These are phyloP conservation scores for Antheraea mylitta DNA, from an alignment of 1,140 invertebrate genomes.

Conservation along the genomic window DNA sequence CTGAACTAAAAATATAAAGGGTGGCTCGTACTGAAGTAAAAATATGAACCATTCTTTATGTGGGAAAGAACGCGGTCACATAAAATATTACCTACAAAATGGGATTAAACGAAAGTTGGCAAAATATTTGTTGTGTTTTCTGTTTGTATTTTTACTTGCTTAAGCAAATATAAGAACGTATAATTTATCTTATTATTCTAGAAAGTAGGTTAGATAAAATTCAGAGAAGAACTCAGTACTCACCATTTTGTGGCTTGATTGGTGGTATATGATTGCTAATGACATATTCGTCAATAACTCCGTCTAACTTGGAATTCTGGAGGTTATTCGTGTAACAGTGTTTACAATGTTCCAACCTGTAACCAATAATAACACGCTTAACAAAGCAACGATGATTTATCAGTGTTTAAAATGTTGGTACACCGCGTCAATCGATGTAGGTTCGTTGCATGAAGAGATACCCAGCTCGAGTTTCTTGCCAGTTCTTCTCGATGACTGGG, in stretches of 20 bases:
- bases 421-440: too few relatives aligned
- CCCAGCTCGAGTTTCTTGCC: too few relatives aligned
- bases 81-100: background rate
- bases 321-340: constrained; percentile 81
- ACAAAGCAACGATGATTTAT: background rate
- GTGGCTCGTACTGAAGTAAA: background rate
- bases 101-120: background rate
- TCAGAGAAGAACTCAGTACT: constrained; percentile 18
- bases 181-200: too few relatives aligned
- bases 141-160: too few relatives aligned
- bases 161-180: too few relatives aligned
- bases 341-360: constrained; percentile 79
- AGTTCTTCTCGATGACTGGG: too few relatives aligned
- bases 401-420: too few relatives aligned
- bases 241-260: constrained; percentile 67
- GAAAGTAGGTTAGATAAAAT: too few relatives aligned
- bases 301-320: constrained; percentile 69
- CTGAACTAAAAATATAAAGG: background rate
- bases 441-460: too few relatives aligned
- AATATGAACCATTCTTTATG: background rate
- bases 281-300: constrained; percentile 69
- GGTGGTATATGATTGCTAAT: constrained; percentile 72
- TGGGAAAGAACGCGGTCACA: background rate
- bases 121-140: background rate
- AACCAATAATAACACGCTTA: constrained; percentile 32